phyloP scores from a whole-genome alignment of 2,113 vertebrate genomes.

The Cephalopholis sonnerati region DNA sequence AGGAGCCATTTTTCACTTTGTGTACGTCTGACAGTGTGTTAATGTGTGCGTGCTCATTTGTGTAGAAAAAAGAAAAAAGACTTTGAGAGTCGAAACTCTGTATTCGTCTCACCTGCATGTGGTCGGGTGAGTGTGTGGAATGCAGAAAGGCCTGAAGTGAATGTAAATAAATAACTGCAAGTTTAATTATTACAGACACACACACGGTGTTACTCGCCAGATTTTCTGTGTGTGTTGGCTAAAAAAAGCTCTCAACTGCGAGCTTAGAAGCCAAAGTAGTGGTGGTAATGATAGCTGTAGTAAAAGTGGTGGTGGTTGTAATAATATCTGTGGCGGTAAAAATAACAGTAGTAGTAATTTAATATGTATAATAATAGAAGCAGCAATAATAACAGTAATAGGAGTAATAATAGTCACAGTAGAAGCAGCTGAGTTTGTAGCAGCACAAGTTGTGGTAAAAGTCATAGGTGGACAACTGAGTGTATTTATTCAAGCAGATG shows the following conservation, averaged over 20 bases:
- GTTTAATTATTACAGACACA: constrained; percentile 63
- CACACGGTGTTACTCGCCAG: constrained; percentile 27
- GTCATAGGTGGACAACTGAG: too few relatives aligned
- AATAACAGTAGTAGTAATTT: constrained; percentile 49
- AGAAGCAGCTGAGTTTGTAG: not conserved
- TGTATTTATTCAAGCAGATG: not conserved
- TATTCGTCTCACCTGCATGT: constrained; percentile 35
- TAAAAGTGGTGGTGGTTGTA: constrained; percentile 45
- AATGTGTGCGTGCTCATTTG: constrained; percentile 26
- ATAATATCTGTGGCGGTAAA: constrained; percentile 49
- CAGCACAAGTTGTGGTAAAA: not conserved
- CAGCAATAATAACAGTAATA: constrained; percentile 8
- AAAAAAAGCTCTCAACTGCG: constrained; percentile 43
- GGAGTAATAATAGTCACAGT: not conserved
- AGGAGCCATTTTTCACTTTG: constrained; percentile 71
- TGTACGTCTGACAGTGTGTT: constrained; percentile 31
- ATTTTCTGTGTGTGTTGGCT: constrained; percentile 37
- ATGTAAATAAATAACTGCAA: constrained; percentile 61
- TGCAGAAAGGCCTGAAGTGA: constrained; percentile 32
- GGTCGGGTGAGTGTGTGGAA: constrained; percentile 41
- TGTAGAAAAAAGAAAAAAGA: constrained; percentile 2
- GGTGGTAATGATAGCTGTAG: constrained; percentile 59
- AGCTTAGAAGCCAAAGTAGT: constrained; percentile 28
- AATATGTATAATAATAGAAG: constrained; percentile 37
- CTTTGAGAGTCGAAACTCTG: constrained; percentile 4